Evolutionary conservation across 2,113 vertebrate genomes (phyloP).

Genomic region (Eulacestoma nigropectus): DNA sequence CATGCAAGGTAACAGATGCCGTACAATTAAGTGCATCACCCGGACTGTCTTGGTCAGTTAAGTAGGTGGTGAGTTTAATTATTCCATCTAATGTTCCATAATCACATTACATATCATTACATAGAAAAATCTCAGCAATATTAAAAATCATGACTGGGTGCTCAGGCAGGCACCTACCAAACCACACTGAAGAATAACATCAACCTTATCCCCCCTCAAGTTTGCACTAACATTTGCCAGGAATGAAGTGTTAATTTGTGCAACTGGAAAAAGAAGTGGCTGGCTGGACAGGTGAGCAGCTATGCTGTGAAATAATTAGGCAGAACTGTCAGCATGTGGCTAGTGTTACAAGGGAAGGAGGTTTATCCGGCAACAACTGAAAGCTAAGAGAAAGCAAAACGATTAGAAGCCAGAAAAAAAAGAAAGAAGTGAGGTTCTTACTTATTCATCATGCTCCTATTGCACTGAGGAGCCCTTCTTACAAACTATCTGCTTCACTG

Average conservation of each 20-base stretch:
- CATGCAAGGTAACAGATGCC: background rate
- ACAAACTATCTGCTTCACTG: background rate
- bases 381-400: background rate
- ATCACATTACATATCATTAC: background rate
- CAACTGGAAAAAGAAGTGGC: background rate
- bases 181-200: background rate
- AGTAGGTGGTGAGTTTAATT: constrained; percentile 33
- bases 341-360: background rate
- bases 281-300: background rate
- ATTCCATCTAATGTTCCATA: background rate
- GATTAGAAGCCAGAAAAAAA: background rate
- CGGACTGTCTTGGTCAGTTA: background rate
- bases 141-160: background rate
- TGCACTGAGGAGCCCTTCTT: background rate
- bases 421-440: background rate
- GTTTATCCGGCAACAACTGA: background rate
- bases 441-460: background rate
- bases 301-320: background rate
- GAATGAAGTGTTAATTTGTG: background rate
- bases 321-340: background rate
- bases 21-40: background rate
- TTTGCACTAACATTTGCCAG: background rate
- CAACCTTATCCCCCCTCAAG: background rate
- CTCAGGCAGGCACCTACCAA: background rate
- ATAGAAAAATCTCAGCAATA: background rate